A percentile compares a stretch with the other conserved stretches of the same genome.
Evolutionary conservation across 64 coral and sea anemone genomes (phyloP).

Genomic region (Platygyra sinensis): DNA sequence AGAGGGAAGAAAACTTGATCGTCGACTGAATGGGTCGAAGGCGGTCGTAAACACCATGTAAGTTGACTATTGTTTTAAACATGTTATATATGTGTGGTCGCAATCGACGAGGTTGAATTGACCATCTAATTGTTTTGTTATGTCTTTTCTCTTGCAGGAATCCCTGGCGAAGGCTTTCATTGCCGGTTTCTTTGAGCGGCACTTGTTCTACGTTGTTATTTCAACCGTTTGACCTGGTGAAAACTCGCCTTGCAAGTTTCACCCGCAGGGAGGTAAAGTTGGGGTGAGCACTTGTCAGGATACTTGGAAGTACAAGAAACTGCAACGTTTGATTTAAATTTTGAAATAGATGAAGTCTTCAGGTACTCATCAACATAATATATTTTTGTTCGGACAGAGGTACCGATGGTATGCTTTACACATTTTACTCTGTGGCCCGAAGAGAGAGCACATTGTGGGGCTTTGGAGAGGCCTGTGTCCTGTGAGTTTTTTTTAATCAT

Average conservation of each 20-base stretch:
- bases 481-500: conserved; percentile 40
- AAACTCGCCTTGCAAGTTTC: conserved; percentile 81
- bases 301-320: not conserved
- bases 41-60: conserved; percentile 8
- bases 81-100: not conserved
- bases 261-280: not conserved
- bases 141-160: conserved; percentile 33
- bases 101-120: not conserved
- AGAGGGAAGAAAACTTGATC: not conserved
- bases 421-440: conserved; percentile 81
- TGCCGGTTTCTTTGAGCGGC: conserved; percentile 82
- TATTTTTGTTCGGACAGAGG: conserved; percentile 34
- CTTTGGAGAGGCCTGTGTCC: conserved; percentile 88
- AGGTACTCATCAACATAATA: not conserved
- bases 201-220: conserved; percentile 90
- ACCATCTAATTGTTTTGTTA: not conserved
- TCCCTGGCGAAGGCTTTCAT: conserved; percentile 73
- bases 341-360: not conserved
- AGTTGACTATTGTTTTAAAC: not conserved
- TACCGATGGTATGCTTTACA: conserved; percentile 79
- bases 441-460: conserved; percentile 70
- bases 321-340: not conserved
- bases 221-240: conserved; percentile 88
- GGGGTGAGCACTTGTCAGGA: not conserved
- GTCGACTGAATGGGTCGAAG: conserved; percentile 27